phyloP scores from a whole-genome alignment of 2,113 vertebrate genomes.

The Tyrannus savana region DNA sequence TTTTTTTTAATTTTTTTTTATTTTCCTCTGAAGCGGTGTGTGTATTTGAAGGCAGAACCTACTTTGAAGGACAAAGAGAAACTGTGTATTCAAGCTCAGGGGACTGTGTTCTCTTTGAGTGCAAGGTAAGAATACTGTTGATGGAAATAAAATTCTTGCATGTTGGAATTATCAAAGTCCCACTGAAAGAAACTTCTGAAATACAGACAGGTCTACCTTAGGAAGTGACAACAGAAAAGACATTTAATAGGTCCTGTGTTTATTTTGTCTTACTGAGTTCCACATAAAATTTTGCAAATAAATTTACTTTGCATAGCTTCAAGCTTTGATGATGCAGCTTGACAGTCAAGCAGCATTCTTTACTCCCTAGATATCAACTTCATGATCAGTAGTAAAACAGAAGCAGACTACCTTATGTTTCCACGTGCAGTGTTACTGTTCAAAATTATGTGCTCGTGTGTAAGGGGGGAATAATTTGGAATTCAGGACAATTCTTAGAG shows the following conservation, averaged over 20 bases:
- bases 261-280: neutral
- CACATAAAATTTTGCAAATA: constrained; percentile 1
- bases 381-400: neutral
- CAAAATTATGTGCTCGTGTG: neutral
- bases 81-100: constrained; percentile 87
- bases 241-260: neutral
- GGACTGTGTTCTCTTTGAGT: constrained; percentile 92
- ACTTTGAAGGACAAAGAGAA: constrained; percentile 90
- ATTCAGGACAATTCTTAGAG: neutral
- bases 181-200: neutral
- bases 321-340: neutral
- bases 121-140: constrained; percentile 83
- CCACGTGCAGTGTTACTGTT: neutral
- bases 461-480: neutral
- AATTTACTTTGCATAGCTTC: neutral
- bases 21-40: constrained; percentile 84
- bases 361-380: neutral
- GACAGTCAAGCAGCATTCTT: neutral
- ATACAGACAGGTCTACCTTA: neutral
- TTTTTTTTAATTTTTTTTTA: neutral
- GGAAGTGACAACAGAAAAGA: neutral
- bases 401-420: neutral
- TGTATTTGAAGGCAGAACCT: constrained; percentile 86
- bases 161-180: constrained; percentile 13
- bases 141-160: neutral